These are phyloP conservation scores for Melanotaenia pygmaea DNA, from an alignment of 2,797 vertebrate genomes.

Conservation along the genomic window DNA sequence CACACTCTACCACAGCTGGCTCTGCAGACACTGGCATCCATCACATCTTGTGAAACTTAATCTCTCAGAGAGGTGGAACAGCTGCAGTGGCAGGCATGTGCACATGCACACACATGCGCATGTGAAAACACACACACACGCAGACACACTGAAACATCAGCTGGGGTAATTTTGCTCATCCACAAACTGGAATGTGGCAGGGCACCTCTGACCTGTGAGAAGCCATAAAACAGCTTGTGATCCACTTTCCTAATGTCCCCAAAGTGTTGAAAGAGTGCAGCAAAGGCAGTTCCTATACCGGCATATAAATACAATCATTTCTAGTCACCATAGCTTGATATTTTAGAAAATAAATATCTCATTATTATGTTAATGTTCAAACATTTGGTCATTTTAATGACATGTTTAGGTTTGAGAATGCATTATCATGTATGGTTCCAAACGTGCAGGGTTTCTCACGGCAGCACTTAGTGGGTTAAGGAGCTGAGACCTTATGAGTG, in stretches of 20 bases:
- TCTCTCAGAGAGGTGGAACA: constrained; percentile 74
- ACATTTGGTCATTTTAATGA: background rate
- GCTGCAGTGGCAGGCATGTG: constrained; percentile 65
- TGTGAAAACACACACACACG: constrained; percentile 26
- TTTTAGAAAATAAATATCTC: constrained; percentile 1
- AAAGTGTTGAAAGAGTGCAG: constrained; percentile 8
- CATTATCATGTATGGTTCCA: background rate
- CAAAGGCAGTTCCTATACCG: background rate
- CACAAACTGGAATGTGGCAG: constrained; percentile 65
- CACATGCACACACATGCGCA: constrained; percentile 18
- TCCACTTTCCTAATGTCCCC: constrained; percentile 24
- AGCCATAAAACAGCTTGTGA: constrained; percentile 59
- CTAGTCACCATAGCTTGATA: background rate
- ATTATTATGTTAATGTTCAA: background rate
- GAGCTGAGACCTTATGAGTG: background rate
- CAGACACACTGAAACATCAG: constrained; percentile 57
- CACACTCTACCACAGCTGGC: constrained; percentile 63
- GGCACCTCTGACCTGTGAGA: constrained; percentile 65
- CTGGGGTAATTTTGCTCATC: constrained; percentile 61
- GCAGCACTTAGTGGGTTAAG: constrained; percentile 15
- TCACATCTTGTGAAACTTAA: constrained; percentile 80
- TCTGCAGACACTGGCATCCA: constrained; percentile 75
- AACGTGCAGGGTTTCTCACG: background rate
- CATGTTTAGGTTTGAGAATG: background rate
- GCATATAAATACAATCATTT: background rate